Evolutionary conservation across 2,113 vertebrate genomes (phyloP), one percentile per base, ranked within the genome.

Genomic region (Phalacrocorax carbo): DNA sequence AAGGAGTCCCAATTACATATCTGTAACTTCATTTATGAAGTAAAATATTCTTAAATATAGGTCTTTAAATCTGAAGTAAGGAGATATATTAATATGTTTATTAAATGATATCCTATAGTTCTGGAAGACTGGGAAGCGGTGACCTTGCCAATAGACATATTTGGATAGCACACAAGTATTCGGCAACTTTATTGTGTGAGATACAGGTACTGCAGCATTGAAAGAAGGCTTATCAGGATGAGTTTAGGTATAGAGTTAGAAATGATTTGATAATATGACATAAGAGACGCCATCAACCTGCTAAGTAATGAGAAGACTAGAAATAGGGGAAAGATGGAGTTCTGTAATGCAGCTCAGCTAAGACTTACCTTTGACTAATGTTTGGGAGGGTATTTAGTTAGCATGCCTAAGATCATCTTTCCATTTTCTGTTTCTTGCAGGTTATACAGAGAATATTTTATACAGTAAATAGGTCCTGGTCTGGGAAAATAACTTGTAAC

Each of bases 391-490:
- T 66, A 36, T 60, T 84, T 68, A 62, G 22, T 55, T 73, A 49
- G 20, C 8, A 23, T 54, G 46, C 16, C 30, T 68, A 46, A 91
- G 11, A 48, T 68, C 29, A 58, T 40, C 18, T 82, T 80, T 93
- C 32, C 5, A 13, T 81, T 82, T 91, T 85, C 36, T 91, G 11
- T 96, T 80, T 96, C 51, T 94, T 82, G 25, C 97, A 99, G 99
- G 99, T 99, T 86, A 98, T 99, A 85, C 99, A 99, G 95, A 98
- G 99, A 97, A 99, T 99, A 98, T 99, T 99, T 98, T 99, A 99
- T 96, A 98, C 98, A 10, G 99, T 99, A 81, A 99, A 99, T 96
- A 98, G 99, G 81, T 99, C 99, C 13, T 99, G 99, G 99, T 99
- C 98, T 6, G 99, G 99, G 71, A 98, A 98, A 95, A 99, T 99